A percentile compares a stretch with the other conserved stretches of the same genome.
Evolutionary conservation across 1,140 invertebrate species (phyloP).

Genomic region (Neodiprion virginianus): DNA sequence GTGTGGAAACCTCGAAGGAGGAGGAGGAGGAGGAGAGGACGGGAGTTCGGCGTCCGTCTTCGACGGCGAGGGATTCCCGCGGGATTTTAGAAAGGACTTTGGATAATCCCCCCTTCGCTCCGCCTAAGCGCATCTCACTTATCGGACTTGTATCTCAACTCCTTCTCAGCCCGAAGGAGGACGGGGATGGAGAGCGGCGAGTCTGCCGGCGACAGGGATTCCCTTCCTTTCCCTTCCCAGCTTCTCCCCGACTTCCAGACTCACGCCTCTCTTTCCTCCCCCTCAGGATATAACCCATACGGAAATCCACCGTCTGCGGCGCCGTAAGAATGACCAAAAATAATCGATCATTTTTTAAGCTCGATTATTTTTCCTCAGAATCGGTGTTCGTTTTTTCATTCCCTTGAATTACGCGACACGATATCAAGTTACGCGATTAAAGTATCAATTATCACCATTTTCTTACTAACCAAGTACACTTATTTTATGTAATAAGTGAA

Average conservation of each 20-base stretch:
- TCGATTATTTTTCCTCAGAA: too few relatives aligned
- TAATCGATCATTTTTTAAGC: too few relatives aligned
- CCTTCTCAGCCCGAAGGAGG: background rate
- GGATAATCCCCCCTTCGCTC: constrained; percentile 44
- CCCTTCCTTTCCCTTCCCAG: background rate
- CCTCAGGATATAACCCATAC: background rate
- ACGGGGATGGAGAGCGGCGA: background rate
- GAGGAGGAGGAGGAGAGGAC: background rate
- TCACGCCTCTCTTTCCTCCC: background rate
- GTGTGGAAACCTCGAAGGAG: background rate
- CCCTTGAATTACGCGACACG: too few relatives aligned
- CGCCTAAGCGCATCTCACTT: constrained; percentile 44
- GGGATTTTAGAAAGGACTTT: constrained; percentile 34
- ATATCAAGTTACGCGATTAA: too few relatives aligned
- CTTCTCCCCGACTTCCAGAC: background rate
- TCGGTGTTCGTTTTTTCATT: too few relatives aligned
- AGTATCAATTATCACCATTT: too few relatives aligned
- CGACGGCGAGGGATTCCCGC: background rate
- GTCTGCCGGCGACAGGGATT: background rate
- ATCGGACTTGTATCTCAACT: constrained; percentile 43
- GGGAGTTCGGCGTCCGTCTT: background rate
- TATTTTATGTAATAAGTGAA: too few relatives aligned
- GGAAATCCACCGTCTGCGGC: background rate
- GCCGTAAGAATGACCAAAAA: too few relatives aligned
- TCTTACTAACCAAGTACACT: too few relatives aligned